A percentile compares a stretch with the other conserved stretches of the same genome.
Evolutionary conservation across 2,113 vertebrate species (phyloP).

Genomic region (Calidris pygmaea): DNA sequence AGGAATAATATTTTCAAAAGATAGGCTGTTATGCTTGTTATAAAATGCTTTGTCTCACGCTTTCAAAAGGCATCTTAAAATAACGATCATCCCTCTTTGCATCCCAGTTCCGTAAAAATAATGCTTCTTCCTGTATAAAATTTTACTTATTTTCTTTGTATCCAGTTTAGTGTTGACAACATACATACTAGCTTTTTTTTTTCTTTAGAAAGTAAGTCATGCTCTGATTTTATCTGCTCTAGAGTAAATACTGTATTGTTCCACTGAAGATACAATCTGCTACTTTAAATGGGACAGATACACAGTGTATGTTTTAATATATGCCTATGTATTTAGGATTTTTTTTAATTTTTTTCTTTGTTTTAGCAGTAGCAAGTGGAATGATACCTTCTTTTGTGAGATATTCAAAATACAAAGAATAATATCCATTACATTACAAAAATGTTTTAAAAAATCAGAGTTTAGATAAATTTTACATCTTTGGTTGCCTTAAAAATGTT

Average conservation of each 20-base stretch:
- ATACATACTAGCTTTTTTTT: neutral
- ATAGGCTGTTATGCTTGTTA: neutral
- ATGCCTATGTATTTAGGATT: neutral
- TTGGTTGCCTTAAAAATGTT: neutral
- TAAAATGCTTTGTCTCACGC: neutral
- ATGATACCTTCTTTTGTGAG: neutral
- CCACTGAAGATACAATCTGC: neutral
- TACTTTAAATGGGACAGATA: neutral
- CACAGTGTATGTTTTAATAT: neutral
- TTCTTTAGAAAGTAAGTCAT: neutral
- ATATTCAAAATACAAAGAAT: neutral
- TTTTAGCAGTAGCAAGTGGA: neutral
- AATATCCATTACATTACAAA: neutral
- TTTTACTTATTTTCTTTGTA: neutral
- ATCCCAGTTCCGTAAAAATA: neutral
- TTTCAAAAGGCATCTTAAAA: neutral
- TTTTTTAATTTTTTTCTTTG: neutral
- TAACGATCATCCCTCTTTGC: neutral
- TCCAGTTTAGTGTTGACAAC: neutral
- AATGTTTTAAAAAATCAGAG: accelerated
- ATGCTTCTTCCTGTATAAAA: neutral
- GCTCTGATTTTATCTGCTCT: neutral
- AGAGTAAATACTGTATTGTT: neutral
- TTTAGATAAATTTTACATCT: neutral
- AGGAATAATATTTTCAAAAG: neutral